phyloP scores from a whole-genome alignment of 2,888 invertebrate genomes.

The Pammene aurita region DNA sequence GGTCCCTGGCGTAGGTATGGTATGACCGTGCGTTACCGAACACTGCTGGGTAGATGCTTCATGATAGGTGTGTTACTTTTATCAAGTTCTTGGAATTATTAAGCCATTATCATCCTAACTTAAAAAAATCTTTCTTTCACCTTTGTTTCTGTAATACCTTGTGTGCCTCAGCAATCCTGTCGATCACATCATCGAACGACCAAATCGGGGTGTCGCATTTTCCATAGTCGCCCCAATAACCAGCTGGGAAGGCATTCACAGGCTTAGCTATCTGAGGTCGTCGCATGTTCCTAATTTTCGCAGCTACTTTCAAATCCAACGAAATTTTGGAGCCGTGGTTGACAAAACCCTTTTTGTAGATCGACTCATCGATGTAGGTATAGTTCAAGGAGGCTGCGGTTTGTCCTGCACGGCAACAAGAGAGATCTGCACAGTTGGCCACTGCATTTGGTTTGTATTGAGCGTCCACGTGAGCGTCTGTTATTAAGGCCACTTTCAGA shows the following conservation, averaged over 20 bases:
- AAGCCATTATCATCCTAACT: no score
- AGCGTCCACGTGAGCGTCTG: slow-evolving; percentile 92
- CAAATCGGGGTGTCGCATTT: slow-evolving; percentile 90
- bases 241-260: slow-evolving; percentile 78
- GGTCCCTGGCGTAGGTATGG: no score
- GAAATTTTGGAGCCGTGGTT: slow-evolving; percentile 42
- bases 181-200: slow-evolving; percentile 86
- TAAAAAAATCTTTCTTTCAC: not conserved
- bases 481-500: slow-evolving; percentile 85
- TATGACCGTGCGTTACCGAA: no score
- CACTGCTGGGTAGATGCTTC: no score
- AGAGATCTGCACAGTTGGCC: slow-evolving; percentile 88
- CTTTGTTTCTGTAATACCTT: slow-evolving; percentile 58
- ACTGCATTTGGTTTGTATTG: slow-evolving; percentile 86
- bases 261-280: slow-evolving; percentile 47
- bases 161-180: slow-evolving; percentile 82
- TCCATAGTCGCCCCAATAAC: slow-evolving; percentile 92
- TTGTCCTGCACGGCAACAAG: slow-evolving; percentile 89
- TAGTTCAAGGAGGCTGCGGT: slow-evolving; percentile 53
- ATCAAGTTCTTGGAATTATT: no score
- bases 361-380: slow-evolving; percentile 54
- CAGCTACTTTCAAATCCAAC: slow-evolving; percentile 58
- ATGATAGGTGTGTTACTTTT: no score
- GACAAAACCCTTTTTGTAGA: slow-evolving; percentile 57
- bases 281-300: slow-evolving; percentile 52